These are phyloP conservation scores for Apteryx owenii DNA, from an alignment of 2,113 vertebrate genomes.

Conservation along the genomic window DNA sequence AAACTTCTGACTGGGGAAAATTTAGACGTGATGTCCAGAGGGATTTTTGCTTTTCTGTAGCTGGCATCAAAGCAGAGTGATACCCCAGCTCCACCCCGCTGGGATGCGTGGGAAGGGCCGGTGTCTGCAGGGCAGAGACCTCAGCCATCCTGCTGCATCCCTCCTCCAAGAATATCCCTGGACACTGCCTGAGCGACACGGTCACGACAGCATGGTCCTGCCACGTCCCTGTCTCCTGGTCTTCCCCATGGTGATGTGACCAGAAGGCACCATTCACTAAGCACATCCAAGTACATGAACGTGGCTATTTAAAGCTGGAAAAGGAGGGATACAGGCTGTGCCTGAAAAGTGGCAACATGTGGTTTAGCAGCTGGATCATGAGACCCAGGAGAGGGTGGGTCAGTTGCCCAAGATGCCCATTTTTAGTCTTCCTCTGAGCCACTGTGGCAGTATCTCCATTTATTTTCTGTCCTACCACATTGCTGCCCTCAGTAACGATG, in stretches of 20 bases:
- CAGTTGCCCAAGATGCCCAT: rapidly evolving
- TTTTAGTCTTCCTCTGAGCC: not conserved
- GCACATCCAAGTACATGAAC: not conserved
- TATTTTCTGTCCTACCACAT: rapidly evolving
- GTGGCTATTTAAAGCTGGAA: not conserved
- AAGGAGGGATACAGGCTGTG: not conserved
- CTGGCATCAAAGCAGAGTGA: too few relatives aligned
- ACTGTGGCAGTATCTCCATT: rapidly evolving
- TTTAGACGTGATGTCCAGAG: not conserved
- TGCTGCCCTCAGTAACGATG: not conserved
- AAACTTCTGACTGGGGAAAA: not conserved
- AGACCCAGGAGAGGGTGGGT: rapidly evolving
- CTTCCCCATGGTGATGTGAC: not conserved
- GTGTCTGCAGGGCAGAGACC: not conserved
- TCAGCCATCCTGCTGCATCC: not conserved
- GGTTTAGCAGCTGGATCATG: not conserved
- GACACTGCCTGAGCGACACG: not conserved
- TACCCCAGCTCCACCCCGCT: too few relatives aligned
- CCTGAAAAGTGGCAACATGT: rapidly evolving
- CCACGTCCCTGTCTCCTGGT: not conserved
- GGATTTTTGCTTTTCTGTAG: not conserved
- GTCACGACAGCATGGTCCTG: not conserved
- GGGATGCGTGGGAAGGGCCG: not conserved
- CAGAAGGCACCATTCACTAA: not conserved
- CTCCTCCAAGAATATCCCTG: not conserved